These are phyloP conservation scores for Plagiodera versicolora DNA, from an alignment of 2,888 invertebrate genomes.

Conservation along the genomic window DNA sequence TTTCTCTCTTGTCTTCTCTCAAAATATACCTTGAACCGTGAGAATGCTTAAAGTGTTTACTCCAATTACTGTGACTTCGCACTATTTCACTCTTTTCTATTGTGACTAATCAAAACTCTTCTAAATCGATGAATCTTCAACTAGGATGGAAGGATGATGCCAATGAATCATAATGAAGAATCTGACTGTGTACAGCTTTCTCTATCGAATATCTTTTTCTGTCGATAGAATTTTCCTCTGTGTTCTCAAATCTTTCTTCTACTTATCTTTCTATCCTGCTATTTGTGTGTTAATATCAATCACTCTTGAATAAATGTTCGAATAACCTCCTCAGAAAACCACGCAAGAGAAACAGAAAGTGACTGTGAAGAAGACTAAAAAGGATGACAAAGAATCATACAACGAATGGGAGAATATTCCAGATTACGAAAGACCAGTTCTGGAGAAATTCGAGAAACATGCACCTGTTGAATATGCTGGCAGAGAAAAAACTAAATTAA, in stretches of 20 bases:
- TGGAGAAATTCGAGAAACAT: slow-evolving; percentile 66
- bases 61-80: neutral
- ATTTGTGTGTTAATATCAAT: slow-evolving; percentile 11
- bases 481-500: slow-evolving; percentile 53
- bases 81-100: slow-evolving; percentile 2
- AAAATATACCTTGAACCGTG: neutral
- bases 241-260: neutral
- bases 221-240: too few species aligned
- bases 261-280: neutral
- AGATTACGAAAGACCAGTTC: slow-evolving; percentile 75
- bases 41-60: neutral
- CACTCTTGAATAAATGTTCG: slow-evolving; percentile 6
- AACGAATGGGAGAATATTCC: slow-evolving; percentile 57
- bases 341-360: slow-evolving; percentile 41
- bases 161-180: too few species aligned
- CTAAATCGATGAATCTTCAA: too few species aligned
- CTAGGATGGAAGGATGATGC: too few species aligned
- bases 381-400: slow-evolving; percentile 40
- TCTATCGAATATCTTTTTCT: neutral
- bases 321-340: slow-evolving; percentile 40
- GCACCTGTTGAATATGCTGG: slow-evolving; percentile 57
- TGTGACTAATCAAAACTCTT: neutral
- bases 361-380: slow-evolving; percentile 40
- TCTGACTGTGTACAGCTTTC: neutral
- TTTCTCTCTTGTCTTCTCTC: neutral